Base-by-base conservation (phyloP, 1,140 invertebrate species). In the Idris sp. region DNA sequence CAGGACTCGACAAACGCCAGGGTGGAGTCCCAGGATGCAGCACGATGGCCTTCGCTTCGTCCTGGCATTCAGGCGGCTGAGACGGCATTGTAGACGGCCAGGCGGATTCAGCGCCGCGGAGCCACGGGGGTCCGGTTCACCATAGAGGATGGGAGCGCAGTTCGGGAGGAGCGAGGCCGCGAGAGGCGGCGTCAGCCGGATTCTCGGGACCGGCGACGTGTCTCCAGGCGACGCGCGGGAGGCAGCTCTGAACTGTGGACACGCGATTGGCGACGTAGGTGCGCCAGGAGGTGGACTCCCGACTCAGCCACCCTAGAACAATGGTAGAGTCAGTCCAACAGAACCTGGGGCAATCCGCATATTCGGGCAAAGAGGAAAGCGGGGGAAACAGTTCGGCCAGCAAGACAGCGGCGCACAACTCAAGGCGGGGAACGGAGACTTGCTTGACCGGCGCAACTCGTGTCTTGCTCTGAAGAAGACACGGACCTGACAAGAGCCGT, bases 331-430 rank as follows among this genome's bases (percentile, higher is more conserved):
- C 33, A 5, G 33, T 15, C 33, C 33, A 36, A 15, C 33, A 36
- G 14, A 7, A 36, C 1, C 8, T 11, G 4, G 30, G 30, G 4
- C 9, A 10, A n/a, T 33, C 4, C 1, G 30, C 30, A 11, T 0
- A 33, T 2, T 33, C 30, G 4, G 30, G 2, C 4, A 33, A 4
- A 2, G 30, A n/a, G 1, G 4, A 10, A 8, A 81, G 49, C 18
- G 58, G 68, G 1, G 15, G 9, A 1, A 81, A 8, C 1, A 78
- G 8, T 44, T 76, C 31, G 1, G 75, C 35, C 9, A 84, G 40
- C 3, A 86, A 41, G 0, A 77, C 35, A 0, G 83, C 81, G 8
- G 73, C 82, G 48, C 79, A 83, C 1, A 86, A 48, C 46, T 86
- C 84, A 7, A 86, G 59, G 36, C 75, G 41, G 76, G 51, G 4